Conservation (phyloP, 35 echinoderm and acorn worm genomes). For the Stichopus chloronotus region DNA sequence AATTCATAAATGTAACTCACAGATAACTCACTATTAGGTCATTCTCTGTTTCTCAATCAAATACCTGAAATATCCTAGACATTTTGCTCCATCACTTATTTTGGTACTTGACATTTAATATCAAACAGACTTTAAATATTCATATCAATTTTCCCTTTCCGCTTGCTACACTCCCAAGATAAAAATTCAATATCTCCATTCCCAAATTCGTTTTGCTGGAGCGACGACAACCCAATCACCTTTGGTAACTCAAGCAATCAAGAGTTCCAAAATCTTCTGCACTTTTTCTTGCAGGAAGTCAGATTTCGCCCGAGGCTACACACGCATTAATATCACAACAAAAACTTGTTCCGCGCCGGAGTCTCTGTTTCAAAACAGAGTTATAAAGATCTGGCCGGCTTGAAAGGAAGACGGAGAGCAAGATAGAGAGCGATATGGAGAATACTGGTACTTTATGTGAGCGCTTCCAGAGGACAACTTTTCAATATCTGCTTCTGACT, state of each 20-base stretch:
- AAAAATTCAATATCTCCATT: neutral
- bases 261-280: slow-evolving; percentile 27
- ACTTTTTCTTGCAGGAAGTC: slow-evolving; percentile 39
- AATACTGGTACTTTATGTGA: neutral
- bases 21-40: too few species aligned
- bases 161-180: neutral
- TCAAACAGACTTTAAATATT: neutral
- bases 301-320: slow-evolving; percentile 16
- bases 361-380: slow-evolving; percentile 47
- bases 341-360: neutral
- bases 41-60: too few species aligned
- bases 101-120: too few species aligned
- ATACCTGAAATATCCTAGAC: too few species aligned
- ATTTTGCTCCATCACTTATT: too few species aligned
- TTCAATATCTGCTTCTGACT: slow-evolving; percentile 3
- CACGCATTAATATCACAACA: slow-evolving; percentile 26
- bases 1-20: too few species aligned
- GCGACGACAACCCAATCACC: neutral
- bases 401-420: neutral
- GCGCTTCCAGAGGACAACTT: neutral
- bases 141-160: neutral
- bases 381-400: neutral
- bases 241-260: neutral
- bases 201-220: neutral
- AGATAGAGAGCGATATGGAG: neutral